Conservation (phyloP, 2,888 invertebrate genomes). For the Mesoligia furuncula region DNA sequence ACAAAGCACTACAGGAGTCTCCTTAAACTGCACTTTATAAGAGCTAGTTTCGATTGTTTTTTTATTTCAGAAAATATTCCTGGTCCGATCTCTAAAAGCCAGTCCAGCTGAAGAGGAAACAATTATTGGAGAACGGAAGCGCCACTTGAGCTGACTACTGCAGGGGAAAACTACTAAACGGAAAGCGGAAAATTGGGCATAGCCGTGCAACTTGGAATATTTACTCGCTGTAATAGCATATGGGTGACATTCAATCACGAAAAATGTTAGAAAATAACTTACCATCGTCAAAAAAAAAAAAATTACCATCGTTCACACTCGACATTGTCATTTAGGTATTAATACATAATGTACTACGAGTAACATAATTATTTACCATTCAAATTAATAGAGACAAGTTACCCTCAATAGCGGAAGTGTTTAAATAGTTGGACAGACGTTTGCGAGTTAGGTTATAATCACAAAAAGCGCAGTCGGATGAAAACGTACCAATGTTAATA, state of each 20-base stretch:
- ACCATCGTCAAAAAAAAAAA: neutral
- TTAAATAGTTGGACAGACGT: conserved; percentile 64
- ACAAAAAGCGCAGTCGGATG: conserved; percentile 76
- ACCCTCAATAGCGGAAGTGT: conserved; percentile 7
- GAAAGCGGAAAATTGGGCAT: neutral
- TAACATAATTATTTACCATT: neutral
- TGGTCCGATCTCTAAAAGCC: neutral
- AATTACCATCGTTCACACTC: neutral
- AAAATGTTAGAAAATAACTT: neutral
- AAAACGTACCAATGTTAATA: conserved; percentile 87
- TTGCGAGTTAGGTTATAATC: conserved; percentile 78
- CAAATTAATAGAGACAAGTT: conserved; percentile 4
- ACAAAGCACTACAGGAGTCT: neutral
- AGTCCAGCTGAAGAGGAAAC: neutral
- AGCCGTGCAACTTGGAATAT: neutral
- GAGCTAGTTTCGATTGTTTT: neutral
- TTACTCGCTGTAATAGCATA: neutral
- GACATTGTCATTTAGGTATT: neutral
- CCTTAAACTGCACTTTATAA: neutral
- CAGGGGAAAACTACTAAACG: neutral
- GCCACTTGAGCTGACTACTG: neutral
- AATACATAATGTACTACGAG: too few species aligned
- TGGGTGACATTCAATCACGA: neutral
- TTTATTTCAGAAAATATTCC: neutral
- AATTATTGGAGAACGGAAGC: neutral